Evolutionary conservation across 1,140 invertebrate genomes (phyloP).

Genomic region (Leptonema lineaticorne): DNA sequence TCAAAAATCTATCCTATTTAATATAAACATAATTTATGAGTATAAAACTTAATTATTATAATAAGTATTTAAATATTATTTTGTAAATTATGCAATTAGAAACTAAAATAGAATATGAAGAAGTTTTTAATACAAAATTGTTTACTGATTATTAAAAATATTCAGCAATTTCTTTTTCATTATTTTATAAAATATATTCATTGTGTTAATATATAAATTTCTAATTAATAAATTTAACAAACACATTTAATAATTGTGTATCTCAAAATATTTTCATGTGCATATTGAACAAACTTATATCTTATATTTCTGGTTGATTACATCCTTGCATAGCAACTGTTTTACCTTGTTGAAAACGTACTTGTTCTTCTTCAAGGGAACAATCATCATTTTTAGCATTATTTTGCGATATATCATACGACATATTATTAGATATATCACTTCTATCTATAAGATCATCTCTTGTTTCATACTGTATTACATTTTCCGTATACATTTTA

Average conservation of each 20-base stretch:
- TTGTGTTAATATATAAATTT: not conserved
- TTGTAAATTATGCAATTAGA: not conserved
- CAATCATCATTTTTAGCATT: slow-evolving; percentile 17
- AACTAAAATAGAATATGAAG: not conserved
- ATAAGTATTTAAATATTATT: too few relatives aligned
- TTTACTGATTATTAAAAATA: not conserved
- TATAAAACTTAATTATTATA: too few relatives aligned
- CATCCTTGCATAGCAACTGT: slow-evolving; percentile 27
- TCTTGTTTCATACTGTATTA: not conserved
- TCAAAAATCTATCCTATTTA: too few relatives aligned
- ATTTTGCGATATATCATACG: not conserved
- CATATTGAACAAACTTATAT: not conserved
- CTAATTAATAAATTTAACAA: not conserved
- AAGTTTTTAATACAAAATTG: not conserved
- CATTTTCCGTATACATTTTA: not conserved
- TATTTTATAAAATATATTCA: not conserved
- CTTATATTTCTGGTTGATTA: slow-evolving; percentile 8
- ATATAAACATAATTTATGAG: not conserved
- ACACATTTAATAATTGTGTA: not conserved
- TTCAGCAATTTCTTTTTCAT: too few relatives aligned
- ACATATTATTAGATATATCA: not conserved
- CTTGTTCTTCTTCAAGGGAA: slow-evolving; percentile 10
- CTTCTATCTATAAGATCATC: not conserved
- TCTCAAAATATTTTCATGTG: not conserved
- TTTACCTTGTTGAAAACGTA: slow-evolving; percentile 28